Evolutionary conservation across 1,140 invertebrate species (phyloP), one percentile per base, ranked within the genome.

Genomic region (Orchestia grillus): DNA sequence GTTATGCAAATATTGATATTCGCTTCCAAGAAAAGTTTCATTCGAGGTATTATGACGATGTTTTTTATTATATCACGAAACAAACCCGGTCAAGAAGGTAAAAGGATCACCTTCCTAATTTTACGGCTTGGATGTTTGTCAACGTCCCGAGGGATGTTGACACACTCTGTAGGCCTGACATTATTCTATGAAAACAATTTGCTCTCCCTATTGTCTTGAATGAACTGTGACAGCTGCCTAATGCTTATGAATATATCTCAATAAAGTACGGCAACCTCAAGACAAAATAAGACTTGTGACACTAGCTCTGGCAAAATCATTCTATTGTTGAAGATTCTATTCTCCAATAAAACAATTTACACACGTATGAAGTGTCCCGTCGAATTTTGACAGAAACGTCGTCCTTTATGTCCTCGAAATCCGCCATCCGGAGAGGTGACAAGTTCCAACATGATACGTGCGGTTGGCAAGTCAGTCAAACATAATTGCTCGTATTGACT

Each of bases 401-500:
- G 19, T 53, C 47, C 19, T 53, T 53, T 19, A 8, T 53, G 47
- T 8, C 47, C 19, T 53, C 19, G 47, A 53, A 8, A 23, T 1
- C 62, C 11, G 36, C 62, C 62, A 77, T 77, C 36, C 62, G 36
- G 62, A 15, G 62, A 3, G 62, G 11, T 77, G 62, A 36, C 62
- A 36, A 77, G 62, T 36, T 77, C 15, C 62, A 77, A 28, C 36
- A 3, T 77, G 11, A 8, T 8, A 28, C 28, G 28, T 19, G 28
- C 36, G 62, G 88, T 90, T 44, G 43, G 36, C 28, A 90, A 90
- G 88, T 4, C 88, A 90, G 88, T 90, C 87, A 90, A 90, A 90
- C 88, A 90, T 90, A 90, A 90, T 90, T 90, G 42, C n/a, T 41
- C 0, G 28, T 90, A 90, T 90, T 90, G 88, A 90, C 88, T 90